Base-by-base conservation (phyloP, 2,113 vertebrate genomes). In the Osmerus eperlanus region DNA sequence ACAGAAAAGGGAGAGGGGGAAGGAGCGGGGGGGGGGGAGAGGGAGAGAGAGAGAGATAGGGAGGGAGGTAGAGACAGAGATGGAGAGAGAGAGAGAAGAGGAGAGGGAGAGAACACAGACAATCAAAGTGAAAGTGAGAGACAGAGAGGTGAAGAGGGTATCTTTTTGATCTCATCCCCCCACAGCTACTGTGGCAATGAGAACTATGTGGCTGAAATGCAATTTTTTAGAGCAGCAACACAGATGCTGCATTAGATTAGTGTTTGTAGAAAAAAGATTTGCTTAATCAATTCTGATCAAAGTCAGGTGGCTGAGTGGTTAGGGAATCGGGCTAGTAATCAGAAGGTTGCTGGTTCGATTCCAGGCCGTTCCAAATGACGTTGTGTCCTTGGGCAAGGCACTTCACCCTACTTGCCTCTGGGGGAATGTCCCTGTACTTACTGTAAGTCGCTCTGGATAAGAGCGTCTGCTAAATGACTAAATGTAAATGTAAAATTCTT, bases 1-100 rank as follows among this genome's bases (percentile, higher is more conserved):
- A 72, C 55, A 19, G 59, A 29, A 75, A 19, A 55, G 29, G 70
- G 28, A 65, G 75, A 71, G 75, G 1, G 58, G 21, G 58, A 12
- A 8, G 4, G 18, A 28, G 25, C 25, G 23, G 18, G 58, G 19
- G 58, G 19, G 19, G 3, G 16, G 61, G 21, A 23, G 23, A 23
- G 23, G 2, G 23, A 23, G 21, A 25, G 29, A 76, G 47, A 71
- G 70, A 15, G 47, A 36, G 16, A 53, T 14, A 69, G 56, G 0
- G 18, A 28, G 62, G 29, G 29, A 5, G 32, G 29, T 2, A 25
- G 28, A 23, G 23, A 28, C 21, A 25, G 28, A 62, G n/a, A 16
- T 5, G 28, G 60, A 23, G 59, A 1, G 59, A 28, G 59, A 28
- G 14, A 62, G 6, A 4, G 19, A 2, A 28, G 60, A 28, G 60